Conservation (phyloP, 2,113 vertebrate species). For the Gymnorhina tibicen region DNA sequence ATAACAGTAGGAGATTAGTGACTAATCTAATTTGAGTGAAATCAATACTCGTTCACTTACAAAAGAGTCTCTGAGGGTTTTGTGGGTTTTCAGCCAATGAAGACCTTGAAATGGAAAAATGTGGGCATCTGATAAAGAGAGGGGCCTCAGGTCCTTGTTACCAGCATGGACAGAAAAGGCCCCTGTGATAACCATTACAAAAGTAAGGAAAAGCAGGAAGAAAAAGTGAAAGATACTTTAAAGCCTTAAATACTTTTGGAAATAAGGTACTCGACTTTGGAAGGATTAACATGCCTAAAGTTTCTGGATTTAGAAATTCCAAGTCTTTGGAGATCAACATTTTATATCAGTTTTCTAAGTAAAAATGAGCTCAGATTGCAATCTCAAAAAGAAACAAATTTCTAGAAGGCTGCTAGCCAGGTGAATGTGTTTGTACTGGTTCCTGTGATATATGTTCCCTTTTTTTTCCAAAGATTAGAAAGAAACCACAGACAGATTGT, state of each 20-base stretch:
- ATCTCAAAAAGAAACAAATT: slow-evolving; percentile 1
- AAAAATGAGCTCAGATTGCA: slow-evolving; percentile 8
- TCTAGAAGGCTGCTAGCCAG: not conserved
- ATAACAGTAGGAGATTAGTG: not conserved
- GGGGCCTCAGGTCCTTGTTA: not conserved
- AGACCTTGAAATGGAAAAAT: not conserved
- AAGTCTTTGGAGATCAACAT: not conserved
- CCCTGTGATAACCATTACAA: not conserved
- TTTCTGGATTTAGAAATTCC: not conserved
- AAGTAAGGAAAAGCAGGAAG: not conserved
- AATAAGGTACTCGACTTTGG: not conserved
- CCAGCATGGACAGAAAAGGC: not conserved
- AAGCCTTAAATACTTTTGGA: not conserved
- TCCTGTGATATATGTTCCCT: not conserved
- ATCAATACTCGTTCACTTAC: not conserved
- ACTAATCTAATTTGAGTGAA: not conserved
- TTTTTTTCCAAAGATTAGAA: slow-evolving; percentile 31
- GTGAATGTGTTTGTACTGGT: slow-evolving; percentile 1
- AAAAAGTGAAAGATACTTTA: not conserved
- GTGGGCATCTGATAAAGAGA: not conserved
- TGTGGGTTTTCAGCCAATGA: not conserved
- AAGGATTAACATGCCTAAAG: not conserved
- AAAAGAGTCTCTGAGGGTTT: not conserved
- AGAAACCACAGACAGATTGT: slow-evolving; percentile 22
- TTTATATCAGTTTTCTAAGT: not conserved